A percentile compares a stretch with the other conserved stretches of the same genome.
These are phyloP conservation scores for Peromyscus melanophrys DNA, from an alignment of 2,797 vertebrate genomes.

Conservation along the genomic window DNA sequence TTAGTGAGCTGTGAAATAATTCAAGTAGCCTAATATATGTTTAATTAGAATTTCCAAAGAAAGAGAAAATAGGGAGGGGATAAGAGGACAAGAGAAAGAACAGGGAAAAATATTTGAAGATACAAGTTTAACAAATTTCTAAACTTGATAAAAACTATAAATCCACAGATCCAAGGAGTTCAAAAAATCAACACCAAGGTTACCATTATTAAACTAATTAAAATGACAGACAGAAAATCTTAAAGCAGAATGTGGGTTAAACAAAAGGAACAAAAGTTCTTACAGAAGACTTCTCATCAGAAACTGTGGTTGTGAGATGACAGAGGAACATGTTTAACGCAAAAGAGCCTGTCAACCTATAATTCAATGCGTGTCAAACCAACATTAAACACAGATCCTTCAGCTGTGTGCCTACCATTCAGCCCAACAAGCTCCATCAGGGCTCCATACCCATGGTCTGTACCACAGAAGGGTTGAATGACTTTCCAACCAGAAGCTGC, in stretches of 20 bases:
- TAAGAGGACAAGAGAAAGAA: too few relatives aligned
- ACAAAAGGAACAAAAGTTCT: background rate
- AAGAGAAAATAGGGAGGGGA: background rate
- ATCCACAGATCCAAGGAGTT: background rate
- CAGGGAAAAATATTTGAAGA: background rate
- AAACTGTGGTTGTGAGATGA: background rate
- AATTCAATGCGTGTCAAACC: background rate
- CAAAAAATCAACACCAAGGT: background rate
- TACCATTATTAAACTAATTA: background rate
- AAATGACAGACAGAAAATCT: background rate
- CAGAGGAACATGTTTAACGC: background rate
- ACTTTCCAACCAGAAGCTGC: background rate
- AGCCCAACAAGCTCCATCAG: background rate
- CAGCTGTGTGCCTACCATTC: background rate
- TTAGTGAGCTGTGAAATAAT: background rate
- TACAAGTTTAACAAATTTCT: background rate
- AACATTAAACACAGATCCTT: background rate
- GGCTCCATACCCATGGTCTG: background rate
- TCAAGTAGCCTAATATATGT: background rate
- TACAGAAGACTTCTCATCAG: background rate
- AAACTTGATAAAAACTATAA: constrained; percentile 14
- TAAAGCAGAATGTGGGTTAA: background rate
- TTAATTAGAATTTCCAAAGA: background rate
- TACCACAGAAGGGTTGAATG: background rate
- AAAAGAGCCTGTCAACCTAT: background rate